Conservation (phyloP, 2,113 vertebrate genomes). For the Tachuris rubrigastra region DNA sequence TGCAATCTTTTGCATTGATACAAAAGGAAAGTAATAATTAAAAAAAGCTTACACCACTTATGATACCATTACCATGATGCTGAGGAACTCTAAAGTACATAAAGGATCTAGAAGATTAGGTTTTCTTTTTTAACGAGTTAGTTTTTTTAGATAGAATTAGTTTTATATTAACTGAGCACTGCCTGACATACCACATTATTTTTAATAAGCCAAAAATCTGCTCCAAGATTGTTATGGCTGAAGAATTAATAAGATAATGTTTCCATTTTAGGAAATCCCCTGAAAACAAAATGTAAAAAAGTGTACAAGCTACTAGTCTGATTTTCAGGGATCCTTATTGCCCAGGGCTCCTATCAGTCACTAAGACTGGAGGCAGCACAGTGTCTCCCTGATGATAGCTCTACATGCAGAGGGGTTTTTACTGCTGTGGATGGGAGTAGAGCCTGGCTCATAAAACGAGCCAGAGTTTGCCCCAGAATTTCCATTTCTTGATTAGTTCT, state of each 20-base stretch:
- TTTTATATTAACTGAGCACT: background rate
- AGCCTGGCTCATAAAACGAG: background rate
- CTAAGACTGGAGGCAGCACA: background rate
- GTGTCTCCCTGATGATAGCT: background rate
- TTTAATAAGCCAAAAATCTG: background rate
- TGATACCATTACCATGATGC: background rate
- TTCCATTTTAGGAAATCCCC: constrained; percentile 16
- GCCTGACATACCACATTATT: background rate
- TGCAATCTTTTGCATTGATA: background rate
- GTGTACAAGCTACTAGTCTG: background rate
- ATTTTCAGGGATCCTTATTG: background rate
- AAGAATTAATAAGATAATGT: background rate
- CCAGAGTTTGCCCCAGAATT: background rate
- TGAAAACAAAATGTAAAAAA: constrained; percentile 8
- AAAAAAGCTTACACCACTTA: background rate
- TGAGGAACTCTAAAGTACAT: background rate
- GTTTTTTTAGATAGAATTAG: background rate
- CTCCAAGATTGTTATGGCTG: background rate
- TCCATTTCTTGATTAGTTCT: background rate
- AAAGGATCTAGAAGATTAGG: background rate
- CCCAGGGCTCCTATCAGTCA: background rate
- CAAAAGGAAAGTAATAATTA: background rate
- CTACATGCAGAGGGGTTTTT: background rate
- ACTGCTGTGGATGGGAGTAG: background rate
- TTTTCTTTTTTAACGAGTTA: background rate